These are phyloP conservation scores for Mustela erminea DNA, from an alignment of 2,797 vertebrate species.

Conservation along the genomic window DNA sequence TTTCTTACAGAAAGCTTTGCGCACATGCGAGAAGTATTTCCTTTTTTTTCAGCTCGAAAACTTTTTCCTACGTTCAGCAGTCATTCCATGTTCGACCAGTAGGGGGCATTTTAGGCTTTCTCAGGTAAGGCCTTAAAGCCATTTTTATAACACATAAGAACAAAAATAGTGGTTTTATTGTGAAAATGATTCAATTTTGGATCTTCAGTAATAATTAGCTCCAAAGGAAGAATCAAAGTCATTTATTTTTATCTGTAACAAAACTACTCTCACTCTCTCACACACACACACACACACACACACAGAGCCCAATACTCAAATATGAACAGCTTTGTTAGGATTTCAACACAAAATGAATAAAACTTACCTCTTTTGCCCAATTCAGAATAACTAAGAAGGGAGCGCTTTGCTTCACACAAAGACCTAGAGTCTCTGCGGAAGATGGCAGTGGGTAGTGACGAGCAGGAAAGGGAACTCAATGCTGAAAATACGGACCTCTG, in stretches of 20 bases:
- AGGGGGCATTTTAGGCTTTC: constrained; percentile 60
- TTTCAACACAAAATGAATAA: constrained; percentile 34
- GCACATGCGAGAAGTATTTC: neutral
- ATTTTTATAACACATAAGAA: neutral
- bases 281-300: neutral
- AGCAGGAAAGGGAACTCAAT: neutral
- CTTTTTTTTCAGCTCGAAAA: neutral
- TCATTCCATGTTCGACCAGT: constrained; percentile 13
- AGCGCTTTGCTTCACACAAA: neutral
- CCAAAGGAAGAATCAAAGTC: neutral
- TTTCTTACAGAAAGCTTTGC: constrained; percentile 41
- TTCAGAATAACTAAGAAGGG: neutral
- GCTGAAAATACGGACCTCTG: neutral
- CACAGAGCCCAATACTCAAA: neutral
- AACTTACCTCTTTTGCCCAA: neutral
- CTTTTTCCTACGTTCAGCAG: neutral
- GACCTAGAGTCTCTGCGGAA: neutral
- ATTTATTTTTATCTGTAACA: constrained; percentile 28
- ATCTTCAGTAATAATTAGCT: neutral
- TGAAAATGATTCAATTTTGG: neutral
- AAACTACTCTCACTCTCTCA: neutral
- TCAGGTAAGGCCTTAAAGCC: neutral
- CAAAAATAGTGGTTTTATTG: constrained; percentile 18
- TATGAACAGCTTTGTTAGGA: constrained; percentile 49
- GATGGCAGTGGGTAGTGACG: neutral